A percentile compares a stretch with the other conserved stretches of the same genome.
Conservation (phyloP, 2,797 vertebrate species). For the Argyrosomus regius region DNA sequence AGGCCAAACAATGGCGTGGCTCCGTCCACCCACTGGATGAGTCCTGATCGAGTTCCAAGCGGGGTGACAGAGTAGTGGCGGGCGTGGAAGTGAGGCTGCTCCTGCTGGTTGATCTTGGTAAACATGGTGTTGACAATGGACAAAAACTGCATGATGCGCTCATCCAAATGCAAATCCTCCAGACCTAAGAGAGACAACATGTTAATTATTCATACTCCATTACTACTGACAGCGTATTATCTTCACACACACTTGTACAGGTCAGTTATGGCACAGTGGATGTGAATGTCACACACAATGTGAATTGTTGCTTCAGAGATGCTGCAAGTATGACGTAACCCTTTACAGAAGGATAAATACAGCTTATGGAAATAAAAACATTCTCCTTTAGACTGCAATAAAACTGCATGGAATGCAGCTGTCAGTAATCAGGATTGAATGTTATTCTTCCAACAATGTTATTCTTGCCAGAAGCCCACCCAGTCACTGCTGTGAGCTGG, state of each 20-base stretch:
- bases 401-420: neutral
- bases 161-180: slow-evolving; percentile 97
- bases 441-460: neutral
- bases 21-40: slow-evolving; percentile 99
- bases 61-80: slow-evolving; percentile 98
- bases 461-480: too few species aligned
- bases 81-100: slow-evolving; percentile 94
- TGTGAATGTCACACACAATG: neutral
- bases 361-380: neutral
- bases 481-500: neutral
- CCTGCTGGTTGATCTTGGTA: slow-evolving; percentile 98
- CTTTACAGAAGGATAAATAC: neutral
- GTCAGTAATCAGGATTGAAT: neutral
- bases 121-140: slow-evolving; percentile 99
- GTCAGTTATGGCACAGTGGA: too few species aligned
- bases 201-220: neutral
- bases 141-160: slow-evolving; percentile 99
- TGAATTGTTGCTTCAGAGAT: too few species aligned
- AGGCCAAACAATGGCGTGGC: slow-evolving; percentile 97
- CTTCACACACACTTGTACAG: too few species aligned
- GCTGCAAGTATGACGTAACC: too few species aligned
- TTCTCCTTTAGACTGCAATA: neutral
- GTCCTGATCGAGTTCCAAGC: slow-evolving; percentile 94
- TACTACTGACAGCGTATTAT: neutral
- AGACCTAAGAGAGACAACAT: slow-evolving; percentile 84